A percentile compares a stretch with the other conserved stretches of the same genome.
phyloP scores from a whole-genome alignment of 2,888 invertebrate genomes.

The Drosophila testacea region DNA sequence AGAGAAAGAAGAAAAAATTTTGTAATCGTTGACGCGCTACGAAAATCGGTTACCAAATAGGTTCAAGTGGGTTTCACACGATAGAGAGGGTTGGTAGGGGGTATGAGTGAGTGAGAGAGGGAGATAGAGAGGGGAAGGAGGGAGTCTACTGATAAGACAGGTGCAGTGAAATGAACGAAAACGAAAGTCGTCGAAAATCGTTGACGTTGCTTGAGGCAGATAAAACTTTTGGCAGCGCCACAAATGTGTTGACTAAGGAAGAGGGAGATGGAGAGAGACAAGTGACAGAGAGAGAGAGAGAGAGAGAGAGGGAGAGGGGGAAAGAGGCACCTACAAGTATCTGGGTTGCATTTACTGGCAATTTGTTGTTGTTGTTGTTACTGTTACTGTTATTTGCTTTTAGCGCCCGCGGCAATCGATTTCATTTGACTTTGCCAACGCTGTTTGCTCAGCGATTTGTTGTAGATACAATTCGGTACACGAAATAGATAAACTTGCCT shows the following conservation, averaged over 20 bases:
- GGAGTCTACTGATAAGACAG: slow-evolving; percentile 49
- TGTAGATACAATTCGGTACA: slow-evolving; percentile 50
- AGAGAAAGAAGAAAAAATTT: slow-evolving; percentile 35
- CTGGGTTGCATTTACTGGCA: slow-evolving; percentile 47
- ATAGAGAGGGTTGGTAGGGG: not conserved
- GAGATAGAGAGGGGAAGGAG: not conserved
- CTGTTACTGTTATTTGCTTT: slow-evolving; percentile 43
- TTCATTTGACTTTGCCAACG: slow-evolving; percentile 49
- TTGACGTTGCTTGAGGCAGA: slow-evolving; percentile 46
- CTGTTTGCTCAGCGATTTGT: slow-evolving; percentile 59
- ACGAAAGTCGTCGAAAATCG: slow-evolving; percentile 60
- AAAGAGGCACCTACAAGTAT: slow-evolving; percentile 37
- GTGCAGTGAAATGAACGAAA: slow-evolving; percentile 50
- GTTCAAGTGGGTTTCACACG: slow-evolving; percentile 40
- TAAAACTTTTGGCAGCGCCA: slow-evolving; percentile 46
- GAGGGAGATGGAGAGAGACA: not conserved
- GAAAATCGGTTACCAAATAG: slow-evolving; percentile 56
- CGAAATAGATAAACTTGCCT: slow-evolving; percentile 52
- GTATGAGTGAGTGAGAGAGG: not conserved
- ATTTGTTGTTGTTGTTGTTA: slow-evolving; percentile 27
- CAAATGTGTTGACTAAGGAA: not conserved
- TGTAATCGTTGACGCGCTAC: slow-evolving; percentile 50
- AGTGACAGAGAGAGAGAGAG: not conserved
- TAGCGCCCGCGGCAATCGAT: slow-evolving; percentile 57
- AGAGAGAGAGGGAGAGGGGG: not conserved